Base-by-base conservation (phyloP, 2,113 vertebrate genomes). In the Leiothrix lutea region DNA sequence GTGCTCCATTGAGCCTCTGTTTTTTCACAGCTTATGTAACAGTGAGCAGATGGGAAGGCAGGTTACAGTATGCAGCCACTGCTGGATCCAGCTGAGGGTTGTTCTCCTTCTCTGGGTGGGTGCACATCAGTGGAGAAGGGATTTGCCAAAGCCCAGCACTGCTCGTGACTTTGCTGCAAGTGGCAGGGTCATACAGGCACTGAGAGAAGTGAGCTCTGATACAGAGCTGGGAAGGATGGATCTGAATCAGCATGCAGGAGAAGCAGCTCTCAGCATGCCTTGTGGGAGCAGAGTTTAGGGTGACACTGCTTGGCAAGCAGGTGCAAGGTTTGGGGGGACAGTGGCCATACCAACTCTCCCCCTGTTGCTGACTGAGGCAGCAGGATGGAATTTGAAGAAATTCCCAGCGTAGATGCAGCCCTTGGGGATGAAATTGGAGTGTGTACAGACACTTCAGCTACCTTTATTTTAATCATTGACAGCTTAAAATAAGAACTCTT, bases 391-490 rank as follows among this genome's bases (percentile, higher is more conserved):
- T 44, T 50, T 57, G 42, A 80, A 85, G 81, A 80, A 95, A 83
- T 94, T 77, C 80, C 10, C 0, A 67, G n/a, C 0, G 2, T 35
- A 88, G 72, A 53, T 19, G 11, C 23, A 88, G 53, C 40, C 90
- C 88, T 84, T 25, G 31, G 73, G 69, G 65, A 92, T 79, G 57
- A 88, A 95, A 91, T 38, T 9, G 1, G 47, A 77, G 71, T 57
- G 79, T 85, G 81, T 72, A 71, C 5, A 61, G 95, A 94, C 90
- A 90, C 25, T 93, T 83, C 60, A 51, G 67, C 51, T 80, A 90
- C 90, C 90, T 96, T 95, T 96, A 96, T 94, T 96, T 97, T 92
- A 96, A 97, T 95, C 92, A 96, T 84, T 96, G 91, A 86, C 80
- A 69, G 44, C 72, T 95, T 97, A 95, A 96, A 96, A 97, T 96